Evolutionary conservation across 2,888 invertebrate species (phyloP), one percentile per base, ranked within the genome.

Genomic region (Sinohyriopsis cumingii): DNA sequence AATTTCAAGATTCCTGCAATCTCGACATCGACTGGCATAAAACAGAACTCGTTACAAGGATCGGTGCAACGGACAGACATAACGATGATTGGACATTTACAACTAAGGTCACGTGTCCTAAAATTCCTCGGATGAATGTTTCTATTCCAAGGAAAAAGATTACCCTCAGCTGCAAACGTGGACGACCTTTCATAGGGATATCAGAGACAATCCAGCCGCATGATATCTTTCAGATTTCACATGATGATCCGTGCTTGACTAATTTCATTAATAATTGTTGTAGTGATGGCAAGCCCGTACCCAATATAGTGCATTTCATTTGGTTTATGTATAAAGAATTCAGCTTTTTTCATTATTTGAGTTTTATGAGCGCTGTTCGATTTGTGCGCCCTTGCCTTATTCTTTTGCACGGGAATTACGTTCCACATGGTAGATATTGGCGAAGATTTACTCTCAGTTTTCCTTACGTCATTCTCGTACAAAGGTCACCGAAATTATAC

Each of bases 271-370:
- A 60, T 28, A 63, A 68, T 20, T 77, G 77, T 53, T 69, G 66
- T 56, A 69, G 63, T 18, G 71, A 67, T 57, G 64, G 68, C 15
- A 60, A 67, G 56, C 54, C 57, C 15, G 78, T 78, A 25, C 78
- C 78, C 18, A 74, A 68, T 25, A 57, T 78, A 1, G 74, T 78
- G 7, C 78, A 78, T 45, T 76, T 73, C 45, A 71, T 78, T 7
- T 71, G 73, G 68, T 78, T 76, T 62, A 69, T 67, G 20, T 55
- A 55, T 12, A 69, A 69, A 9, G 45, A 67, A 3, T 60, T 78
- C 60, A 71, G 72, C 25, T 62, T 78, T 22, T 71, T 68, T 59
- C 55, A 66, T 7, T 74, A 74, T 59, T 67, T 78, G 19, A 76
- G 76, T 65, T 67, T 78, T 12, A 72, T 79, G 60, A 79, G 78